Base-by-base conservation (phyloP, 2,797 vertebrate species). In the Hafferia zeledoni region DNA sequence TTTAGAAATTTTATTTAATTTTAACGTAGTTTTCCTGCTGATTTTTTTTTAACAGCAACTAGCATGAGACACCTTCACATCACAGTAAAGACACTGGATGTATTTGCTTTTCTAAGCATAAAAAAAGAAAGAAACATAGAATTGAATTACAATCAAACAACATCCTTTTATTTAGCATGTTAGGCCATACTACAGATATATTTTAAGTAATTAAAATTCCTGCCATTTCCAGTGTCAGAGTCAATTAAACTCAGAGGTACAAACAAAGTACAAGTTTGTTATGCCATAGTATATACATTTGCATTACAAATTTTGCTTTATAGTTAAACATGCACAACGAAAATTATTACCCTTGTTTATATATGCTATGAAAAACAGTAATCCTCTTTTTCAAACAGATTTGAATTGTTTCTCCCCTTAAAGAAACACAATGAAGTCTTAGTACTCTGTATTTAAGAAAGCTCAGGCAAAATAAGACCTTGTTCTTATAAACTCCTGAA, bases 141-240 rank as follows among this genome's bases (percentile, higher is more conserved):
- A 86, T 7, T 52, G 50, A 75, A 83, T 94, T 89, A 57, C 31
- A 90, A 90, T 81, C 69, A 88, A 81, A 47, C 68, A 89, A 17
- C 82, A 79, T 78, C 79, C 84, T 83, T 74, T 55, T 72, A 88
- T 72, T 52, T 75, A 50, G 53, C 27, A 30, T 80, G 70, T 75
- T 92, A 70, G 56, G 43, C 60, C 63, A 80, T 80, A 84, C 70
- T 83, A 59, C 33, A 91, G 88, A 77, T 93, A 93, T 94, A 90
- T 94, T 94, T 93, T 88, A 94, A 81, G 80, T 71, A 89, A 90
- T 93, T 88, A 95, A 83, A 94, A 92, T 97, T 90, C 89, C 64
- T 94, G 41, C 64, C 53, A 80, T 92, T 94, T 93, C 68, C 49
- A 85, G 67, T 59, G 94, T 91, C 94, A 90, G 44, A 63, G 81